Conservation (phyloP, 2,113 vertebrate species). For the Corythornis vintsioides region DNA sequence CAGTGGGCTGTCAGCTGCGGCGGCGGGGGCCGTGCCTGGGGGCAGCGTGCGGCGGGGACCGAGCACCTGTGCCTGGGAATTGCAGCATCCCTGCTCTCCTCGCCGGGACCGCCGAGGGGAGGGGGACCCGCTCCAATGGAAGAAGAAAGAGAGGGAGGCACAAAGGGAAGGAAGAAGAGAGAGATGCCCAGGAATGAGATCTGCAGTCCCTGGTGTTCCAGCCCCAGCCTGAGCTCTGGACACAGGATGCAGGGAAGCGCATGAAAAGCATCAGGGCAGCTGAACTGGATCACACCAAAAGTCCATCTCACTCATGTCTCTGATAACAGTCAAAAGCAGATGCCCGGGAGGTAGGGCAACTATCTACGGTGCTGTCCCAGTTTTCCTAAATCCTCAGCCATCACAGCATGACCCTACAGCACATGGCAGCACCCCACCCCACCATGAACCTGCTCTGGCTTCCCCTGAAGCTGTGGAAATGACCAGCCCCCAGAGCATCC, state of each 20-base stretch:
- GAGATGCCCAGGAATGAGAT: neutral
- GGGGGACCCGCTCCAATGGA: neutral
- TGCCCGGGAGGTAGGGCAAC: neutral
- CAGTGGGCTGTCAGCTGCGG: constrained; percentile 77
- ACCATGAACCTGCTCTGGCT: neutral
- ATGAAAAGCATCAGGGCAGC: neutral
- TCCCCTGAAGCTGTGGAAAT: neutral
- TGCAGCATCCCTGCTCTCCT: constrained; percentile 61
- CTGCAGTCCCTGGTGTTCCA: neutral
- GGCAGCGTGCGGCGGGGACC: constrained; percentile 61
- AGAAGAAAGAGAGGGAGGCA: constrained; percentile 55
- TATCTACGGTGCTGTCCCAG: accelerated
- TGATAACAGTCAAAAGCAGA: neutral
- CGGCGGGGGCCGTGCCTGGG: constrained; percentile 67
- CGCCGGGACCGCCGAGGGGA: constrained; percentile 56
- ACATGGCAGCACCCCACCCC: too few relatives aligned
- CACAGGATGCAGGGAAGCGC: neutral
- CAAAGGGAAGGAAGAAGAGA: constrained; percentile 23
- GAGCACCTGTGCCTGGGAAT: constrained; percentile 86
- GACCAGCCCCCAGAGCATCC: neutral
- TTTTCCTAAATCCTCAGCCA: neutral
- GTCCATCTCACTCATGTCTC: neutral
- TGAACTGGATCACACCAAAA: neutral
- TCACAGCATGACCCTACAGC: neutral
- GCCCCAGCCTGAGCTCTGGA: neutral